These are phyloP conservation scores for Tinea pellionella DNA, from an alignment of 2,888 invertebrate genomes.

Conservation along the genomic window DNA sequence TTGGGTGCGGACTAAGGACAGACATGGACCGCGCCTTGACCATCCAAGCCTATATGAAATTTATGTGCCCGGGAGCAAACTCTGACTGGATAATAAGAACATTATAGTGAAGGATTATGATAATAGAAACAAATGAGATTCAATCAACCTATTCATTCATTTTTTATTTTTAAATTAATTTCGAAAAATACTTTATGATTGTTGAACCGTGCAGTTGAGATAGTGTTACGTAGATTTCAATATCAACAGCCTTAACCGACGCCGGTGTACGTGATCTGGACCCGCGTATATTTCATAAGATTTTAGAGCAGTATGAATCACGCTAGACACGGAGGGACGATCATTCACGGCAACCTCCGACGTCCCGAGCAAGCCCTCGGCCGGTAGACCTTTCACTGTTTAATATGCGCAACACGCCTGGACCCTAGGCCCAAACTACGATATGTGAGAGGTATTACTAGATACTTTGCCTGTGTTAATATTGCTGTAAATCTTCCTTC, in stretches of 20 bases:
- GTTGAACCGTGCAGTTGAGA: constrained; percentile 19
- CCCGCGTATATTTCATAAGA: constrained; percentile 69
- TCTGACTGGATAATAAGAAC: background rate
- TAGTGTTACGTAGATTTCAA: constrained; percentile 66
- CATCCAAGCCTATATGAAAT: constrained; percentile 14
- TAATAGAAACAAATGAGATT: background rate
- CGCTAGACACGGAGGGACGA: constrained; percentile 63
- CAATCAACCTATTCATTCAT: too few species aligned
- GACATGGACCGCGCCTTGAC: constrained; percentile 22
- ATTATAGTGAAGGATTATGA: background rate
- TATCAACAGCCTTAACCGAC: constrained; percentile 67
- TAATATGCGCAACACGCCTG: constrained; percentile 56
- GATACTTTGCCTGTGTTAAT: constrained; percentile 68
- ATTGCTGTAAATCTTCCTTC: constrained; percentile 61
- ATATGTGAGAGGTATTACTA: constrained; percentile 70
- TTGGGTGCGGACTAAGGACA: constrained; percentile 23
- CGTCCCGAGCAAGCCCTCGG: constrained; percentile 49
- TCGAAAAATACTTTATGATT: too few species aligned
- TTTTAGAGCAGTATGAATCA: constrained; percentile 70
- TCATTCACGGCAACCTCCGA: constrained; percentile 54
- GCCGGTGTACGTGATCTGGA: constrained; percentile 59
- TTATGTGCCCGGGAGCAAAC: background rate
- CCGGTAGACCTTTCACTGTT: constrained; percentile 40
- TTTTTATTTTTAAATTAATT: too few species aligned
- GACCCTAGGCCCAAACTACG: constrained; percentile 64